Conservation (phyloP, 2,113 vertebrate genomes). For the Gasterosteus nipponicus region DNA sequence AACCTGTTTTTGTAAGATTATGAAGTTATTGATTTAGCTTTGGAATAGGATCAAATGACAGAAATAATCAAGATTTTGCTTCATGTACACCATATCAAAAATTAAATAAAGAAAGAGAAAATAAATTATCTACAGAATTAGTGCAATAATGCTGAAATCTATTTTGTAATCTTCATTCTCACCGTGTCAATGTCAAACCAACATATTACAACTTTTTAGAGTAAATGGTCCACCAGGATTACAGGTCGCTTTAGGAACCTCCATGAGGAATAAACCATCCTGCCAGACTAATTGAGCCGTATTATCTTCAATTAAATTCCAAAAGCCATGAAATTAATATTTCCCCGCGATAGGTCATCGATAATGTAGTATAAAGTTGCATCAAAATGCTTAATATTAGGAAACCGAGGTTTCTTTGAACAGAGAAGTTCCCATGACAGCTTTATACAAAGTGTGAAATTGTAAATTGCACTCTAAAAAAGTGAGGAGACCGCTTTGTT, state of each 20-base stretch:
- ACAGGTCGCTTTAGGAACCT: neutral
- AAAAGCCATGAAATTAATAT: neutral
- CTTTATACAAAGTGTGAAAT: neutral
- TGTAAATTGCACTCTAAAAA: neutral
- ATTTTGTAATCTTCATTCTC: slow-evolving; percentile 11
- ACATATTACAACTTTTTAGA: neutral
- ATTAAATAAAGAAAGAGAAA: slow-evolving; percentile 38
- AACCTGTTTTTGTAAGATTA: slow-evolving; percentile 8
- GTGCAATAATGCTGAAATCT: slow-evolving; percentile 64
- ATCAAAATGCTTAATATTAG: neutral
- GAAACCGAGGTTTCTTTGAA: neutral
- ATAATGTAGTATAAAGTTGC: neutral
- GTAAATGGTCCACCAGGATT: slow-evolving; percentile 1
- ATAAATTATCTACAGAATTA: slow-evolving; percentile 46
- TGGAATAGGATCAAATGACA: slow-evolving; percentile 39
- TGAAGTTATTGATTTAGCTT: slow-evolving; percentile 42
- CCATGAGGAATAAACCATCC: neutral
- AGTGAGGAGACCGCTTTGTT: neutral
- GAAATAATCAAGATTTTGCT: slow-evolving; percentile 38
- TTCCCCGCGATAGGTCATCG: neutral
- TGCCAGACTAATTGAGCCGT: neutral
- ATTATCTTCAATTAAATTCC: neutral
- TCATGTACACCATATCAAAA: slow-evolving; percentile 47
- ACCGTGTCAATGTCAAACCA: neutral
- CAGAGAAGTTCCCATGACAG: neutral